Evolutionary conservation across 2,888 invertebrate genomes (phyloP), one percentile per base, ranked within the genome.

Genomic region (Blastobasis lacticolella): DNA sequence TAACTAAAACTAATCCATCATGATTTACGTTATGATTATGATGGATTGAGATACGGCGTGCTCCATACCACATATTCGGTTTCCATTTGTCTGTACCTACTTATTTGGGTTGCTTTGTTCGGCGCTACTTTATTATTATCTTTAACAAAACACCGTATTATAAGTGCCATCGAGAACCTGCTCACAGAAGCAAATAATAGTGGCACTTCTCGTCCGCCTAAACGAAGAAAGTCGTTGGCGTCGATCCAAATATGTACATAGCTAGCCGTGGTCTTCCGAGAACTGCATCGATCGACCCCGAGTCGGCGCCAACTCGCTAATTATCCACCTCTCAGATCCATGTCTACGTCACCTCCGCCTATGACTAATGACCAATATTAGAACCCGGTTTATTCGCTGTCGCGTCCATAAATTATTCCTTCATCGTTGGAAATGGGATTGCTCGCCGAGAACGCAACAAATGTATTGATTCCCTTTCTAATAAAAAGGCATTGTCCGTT

Each of bases 391-490:
- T 43, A 57, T 59, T 62, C 58, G 58, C 51, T 42, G 6, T 53
- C 41, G 48, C 50, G 46, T 59, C 50, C 60, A 59, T 66, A 57
- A 60, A 65, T 63, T 60, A 60, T 53, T 53, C 51, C 51, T 49
- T 52, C 56, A 54, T 56, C 58, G 23, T 23, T 23, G 23, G 23
- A 59, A 65, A 64, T 63, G 60, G 63, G 65, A 63, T 64, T 62
- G 60, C 58, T 57, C 53, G 49, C 48, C 54, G 53, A 51, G 59
- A 67, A 63, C 67, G 65, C 74, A 71, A 74, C 72, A 70, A 76
- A 69, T 64, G 66, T 80, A 82, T 82, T 76, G 81, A 83, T 84
- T 78, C 77, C 75, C 73, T 77, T 79, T 80, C 71, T 65, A 71
- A 73, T 76, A 76, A 78, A 81, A 75, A 75, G 60, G 61, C 65